These are phyloP conservation scores for Campylomormyrus numenius DNA, from an alignment of 2,113 vertebrate genomes.

Conservation along the genomic window DNA sequence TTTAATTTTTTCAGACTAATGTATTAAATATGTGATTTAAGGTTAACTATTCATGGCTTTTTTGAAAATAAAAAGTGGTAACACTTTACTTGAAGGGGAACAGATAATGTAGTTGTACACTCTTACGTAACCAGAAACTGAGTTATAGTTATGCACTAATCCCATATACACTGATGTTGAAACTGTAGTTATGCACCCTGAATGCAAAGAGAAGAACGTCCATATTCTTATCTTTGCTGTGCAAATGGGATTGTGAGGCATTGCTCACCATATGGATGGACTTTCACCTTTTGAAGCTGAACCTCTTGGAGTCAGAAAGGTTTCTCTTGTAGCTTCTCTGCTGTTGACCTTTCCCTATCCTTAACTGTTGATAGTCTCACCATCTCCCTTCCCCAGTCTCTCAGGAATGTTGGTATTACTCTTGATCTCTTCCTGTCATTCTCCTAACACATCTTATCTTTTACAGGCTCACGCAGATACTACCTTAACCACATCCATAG, in stretches of 20 bases:
- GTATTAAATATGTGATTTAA: neutral
- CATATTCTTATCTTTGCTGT: neutral
- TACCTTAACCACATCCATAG: neutral
- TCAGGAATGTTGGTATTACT: constrained; percentile 9
- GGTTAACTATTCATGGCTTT: neutral
- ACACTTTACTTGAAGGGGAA: neutral
- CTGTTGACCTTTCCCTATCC: neutral
- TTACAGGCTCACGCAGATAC: neutral
- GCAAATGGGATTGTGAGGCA: neutral
- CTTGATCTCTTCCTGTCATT: constrained; percentile 1
- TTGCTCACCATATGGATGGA: neutral
- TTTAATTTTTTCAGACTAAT: neutral
- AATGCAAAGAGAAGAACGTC: neutral
- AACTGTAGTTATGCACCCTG: neutral
- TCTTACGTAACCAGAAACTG: neutral
- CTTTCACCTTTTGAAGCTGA: neutral
- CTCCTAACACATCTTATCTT: neutral
- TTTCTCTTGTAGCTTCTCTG: neutral
- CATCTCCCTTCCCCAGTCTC: neutral
- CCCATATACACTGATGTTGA: neutral
- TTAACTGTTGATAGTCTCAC: neutral
- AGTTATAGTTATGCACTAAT: neutral
- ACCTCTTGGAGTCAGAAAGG: neutral
- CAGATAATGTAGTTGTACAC: neutral
- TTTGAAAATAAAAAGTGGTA: neutral